Evolutionary conservation across 2,113 vertebrate species (phyloP).

Genomic region (Sinocyclocheilus anshuiensis): DNA sequence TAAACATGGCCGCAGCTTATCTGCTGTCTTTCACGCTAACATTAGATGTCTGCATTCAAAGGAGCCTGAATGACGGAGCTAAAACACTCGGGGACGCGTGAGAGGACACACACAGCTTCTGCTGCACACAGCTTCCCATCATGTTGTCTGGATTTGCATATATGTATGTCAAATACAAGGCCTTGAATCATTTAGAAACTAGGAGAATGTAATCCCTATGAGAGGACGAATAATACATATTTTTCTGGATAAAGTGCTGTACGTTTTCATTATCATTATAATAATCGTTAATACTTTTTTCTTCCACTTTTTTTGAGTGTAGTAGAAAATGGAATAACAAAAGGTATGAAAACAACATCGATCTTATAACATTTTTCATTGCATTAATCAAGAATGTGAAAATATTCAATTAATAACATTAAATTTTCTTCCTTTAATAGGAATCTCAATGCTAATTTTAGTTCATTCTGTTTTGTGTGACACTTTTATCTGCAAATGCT

Average conservation of each 20-base stretch:
- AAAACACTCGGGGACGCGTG: background rate
- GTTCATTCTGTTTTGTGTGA: background rate
- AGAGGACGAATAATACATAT: background rate
- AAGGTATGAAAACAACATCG: background rate
- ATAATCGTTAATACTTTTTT: background rate
- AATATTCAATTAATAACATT: background rate
- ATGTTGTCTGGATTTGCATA: background rate
- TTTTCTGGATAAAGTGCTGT: background rate
- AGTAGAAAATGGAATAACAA: background rate
- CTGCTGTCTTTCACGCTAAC: conserved; percentile 43
- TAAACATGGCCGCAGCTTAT: conserved; percentile 19
- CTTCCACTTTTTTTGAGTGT: background rate
- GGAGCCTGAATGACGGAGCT: background rate
- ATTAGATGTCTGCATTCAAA: conserved; percentile 2
- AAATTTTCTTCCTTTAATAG: background rate
- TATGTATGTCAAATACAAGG: background rate
- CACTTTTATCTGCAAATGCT: background rate
- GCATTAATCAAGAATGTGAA: background rate
- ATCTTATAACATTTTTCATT: conserved; percentile 3
- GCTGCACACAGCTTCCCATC: background rate
- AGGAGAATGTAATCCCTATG: background rate
- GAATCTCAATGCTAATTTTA: background rate
- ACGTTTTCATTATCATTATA: background rate
- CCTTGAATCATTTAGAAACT: background rate
- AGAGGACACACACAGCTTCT: background rate